phyloP scores from a whole-genome alignment of 2,797 vertebrate genomes.

The Glossophaga mutica region DNA sequence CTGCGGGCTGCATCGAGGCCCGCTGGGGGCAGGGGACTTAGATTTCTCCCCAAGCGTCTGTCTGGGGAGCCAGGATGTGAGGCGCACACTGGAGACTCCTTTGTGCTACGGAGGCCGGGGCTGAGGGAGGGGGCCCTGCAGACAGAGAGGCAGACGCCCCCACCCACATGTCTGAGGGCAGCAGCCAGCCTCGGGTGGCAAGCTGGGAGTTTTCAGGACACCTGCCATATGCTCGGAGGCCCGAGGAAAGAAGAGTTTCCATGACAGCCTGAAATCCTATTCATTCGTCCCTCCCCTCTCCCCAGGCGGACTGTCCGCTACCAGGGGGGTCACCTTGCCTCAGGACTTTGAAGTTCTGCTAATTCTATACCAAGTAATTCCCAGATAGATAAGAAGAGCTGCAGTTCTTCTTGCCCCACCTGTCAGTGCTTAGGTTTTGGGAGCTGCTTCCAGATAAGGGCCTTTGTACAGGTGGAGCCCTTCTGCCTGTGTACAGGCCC shows the following conservation, averaged over 20 bases:
- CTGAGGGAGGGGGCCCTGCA: neutral
- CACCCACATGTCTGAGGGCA: neutral
- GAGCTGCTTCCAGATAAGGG: neutral
- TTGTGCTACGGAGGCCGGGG: neutral
- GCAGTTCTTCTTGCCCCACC: neutral
- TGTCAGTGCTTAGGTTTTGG: neutral
- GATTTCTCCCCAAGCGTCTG: constrained; percentile 14
- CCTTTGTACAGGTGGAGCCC: neutral
- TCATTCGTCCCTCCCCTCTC: neutral
- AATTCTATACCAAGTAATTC: neutral
- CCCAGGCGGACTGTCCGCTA: neutral
- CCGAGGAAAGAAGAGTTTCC: constrained; percentile 82
- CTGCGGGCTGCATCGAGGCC: neutral
- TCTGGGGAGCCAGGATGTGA: neutral
- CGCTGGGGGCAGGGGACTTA: neutral
- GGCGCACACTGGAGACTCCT: neutral
- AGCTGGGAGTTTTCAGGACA: constrained; percentile 81
- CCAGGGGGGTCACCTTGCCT: neutral
- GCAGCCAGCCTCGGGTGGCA: constrained; percentile 56
- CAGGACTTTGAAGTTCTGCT: neutral
- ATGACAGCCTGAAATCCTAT: constrained; percentile 61
- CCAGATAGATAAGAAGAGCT: neutral
- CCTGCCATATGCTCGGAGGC: constrained; percentile 86
- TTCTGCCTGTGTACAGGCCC: neutral
- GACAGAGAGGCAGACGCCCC: neutral